Evolutionary conservation across 2,113 vertebrate genomes (phyloP).

Genomic region (Gymnogyps californianus): DNA sequence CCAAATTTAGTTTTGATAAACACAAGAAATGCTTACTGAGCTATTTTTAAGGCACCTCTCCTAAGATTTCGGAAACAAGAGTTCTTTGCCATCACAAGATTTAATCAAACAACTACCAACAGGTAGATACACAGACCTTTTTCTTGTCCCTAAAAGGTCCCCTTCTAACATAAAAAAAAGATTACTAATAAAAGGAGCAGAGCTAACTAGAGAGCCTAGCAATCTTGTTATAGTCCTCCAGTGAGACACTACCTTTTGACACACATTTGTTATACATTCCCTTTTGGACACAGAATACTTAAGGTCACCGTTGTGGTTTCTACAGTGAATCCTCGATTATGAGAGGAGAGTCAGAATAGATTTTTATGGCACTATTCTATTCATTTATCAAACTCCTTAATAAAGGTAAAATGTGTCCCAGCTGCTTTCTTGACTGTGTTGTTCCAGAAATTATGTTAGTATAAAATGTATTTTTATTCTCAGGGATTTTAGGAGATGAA

Average conservation of each 20-base stretch:
- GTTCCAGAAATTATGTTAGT: background rate
- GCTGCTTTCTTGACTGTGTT: background rate
- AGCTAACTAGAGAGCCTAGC: background rate
- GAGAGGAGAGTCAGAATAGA: background rate
- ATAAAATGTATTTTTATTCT: background rate
- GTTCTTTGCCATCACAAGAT: background rate
- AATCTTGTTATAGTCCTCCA: background rate
- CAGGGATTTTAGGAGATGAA: background rate
- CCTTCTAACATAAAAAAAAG: background rate
- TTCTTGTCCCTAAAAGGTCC: background rate
- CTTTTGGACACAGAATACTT: background rate
- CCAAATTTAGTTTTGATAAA: background rate
- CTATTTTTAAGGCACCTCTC: background rate
- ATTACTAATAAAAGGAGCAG: background rate
- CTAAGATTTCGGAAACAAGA: background rate
- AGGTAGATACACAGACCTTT: background rate
- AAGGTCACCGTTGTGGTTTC: background rate
- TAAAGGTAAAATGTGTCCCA: background rate
- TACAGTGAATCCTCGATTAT: background rate
- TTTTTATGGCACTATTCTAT: background rate
- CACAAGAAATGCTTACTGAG: background rate
- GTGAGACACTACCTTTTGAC: background rate
- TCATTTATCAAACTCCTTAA: background rate
- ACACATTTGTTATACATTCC: background rate
- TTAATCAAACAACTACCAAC: background rate